Evolutionary conservation across 1,140 invertebrate genomes (phyloP), one percentile per base, ranked within the genome.

Genomic region (Eumeta japonica): DNA sequence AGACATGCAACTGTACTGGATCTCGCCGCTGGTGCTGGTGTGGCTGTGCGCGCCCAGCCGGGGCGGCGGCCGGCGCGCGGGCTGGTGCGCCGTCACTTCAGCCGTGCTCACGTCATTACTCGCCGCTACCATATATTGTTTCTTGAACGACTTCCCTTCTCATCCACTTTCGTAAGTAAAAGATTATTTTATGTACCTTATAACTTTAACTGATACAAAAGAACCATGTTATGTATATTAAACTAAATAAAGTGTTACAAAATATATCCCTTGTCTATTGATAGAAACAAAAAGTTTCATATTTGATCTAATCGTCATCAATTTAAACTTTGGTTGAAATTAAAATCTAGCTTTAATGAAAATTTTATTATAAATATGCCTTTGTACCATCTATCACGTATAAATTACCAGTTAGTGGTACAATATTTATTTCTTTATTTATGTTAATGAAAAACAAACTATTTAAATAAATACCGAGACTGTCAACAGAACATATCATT

Each of bases 1-100:
- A 2, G 75, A 78, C 41, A 76, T 75, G 58, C 77, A 78, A 16
- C 51, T 76, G 14, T 77, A 61, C 41, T 51, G 70, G 19, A n/a
- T 74, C 0, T 55, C 59, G 2, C 55, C 74, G 0, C 18, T 76
- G 10, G 30, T 75, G 0, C 42, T 78, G 5, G 71, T 62, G 43
- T 43, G 56, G 29, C 29, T 52, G 11, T 17, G 45, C 16, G 28
- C 18, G 28, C 24, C 20, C 5, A 24, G 42, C 17, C 13, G 9
- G 10, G 16, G 24, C 12, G 28, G 28, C 37, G 16, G 28, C 13
- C 61, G 20, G 48, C 58, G 27, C 18, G 10, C 28, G 10, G 37
- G 16, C 15, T 38, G 17, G 28, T 2, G 17, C 16, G 12, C 19
- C 3, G 28, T 38, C n/a, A 12, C 16, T 2, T 17, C 16, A 1